A percentile compares a stretch with the other conserved stretches of the same genome.
These are phyloP conservation scores for Pyrocoelia pectoralis DNA, from an alignment of 2,888 invertebrate genomes.

Conservation along the genomic window DNA sequence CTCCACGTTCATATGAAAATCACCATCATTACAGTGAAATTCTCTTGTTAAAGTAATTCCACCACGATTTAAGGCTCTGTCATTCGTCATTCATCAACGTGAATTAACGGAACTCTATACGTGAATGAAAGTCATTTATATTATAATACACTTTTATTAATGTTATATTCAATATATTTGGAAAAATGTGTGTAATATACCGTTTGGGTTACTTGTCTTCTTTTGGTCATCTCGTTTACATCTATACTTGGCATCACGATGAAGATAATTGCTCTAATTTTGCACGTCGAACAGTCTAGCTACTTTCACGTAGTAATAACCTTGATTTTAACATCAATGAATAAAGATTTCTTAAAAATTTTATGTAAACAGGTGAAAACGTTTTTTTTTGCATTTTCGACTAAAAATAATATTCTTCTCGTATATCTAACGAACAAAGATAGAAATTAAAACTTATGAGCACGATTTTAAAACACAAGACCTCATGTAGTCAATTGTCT, in stretches of 20 bases:
- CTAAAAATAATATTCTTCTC: slow-evolving; percentile 12
- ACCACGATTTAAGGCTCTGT: too few relatives aligned
- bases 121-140: too few relatives aligned
- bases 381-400: background rate
- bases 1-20: too few relatives aligned
- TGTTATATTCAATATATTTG: too few relatives aligned
- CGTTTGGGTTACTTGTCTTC: background rate
- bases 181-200: too few relatives aligned
- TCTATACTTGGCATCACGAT: background rate
- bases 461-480: slow-evolving; percentile 39
- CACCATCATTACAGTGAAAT: too few relatives aligned
- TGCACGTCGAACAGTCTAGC: background rate
- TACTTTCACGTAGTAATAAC: background rate
- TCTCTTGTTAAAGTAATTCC: too few relatives aligned
- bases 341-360: background rate
- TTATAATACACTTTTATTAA: too few relatives aligned
- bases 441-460: slow-evolving; percentile 26
- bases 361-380: background rate
- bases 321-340: background rate
- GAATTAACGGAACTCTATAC: too few relatives aligned
- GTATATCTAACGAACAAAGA: slow-evolving; percentile 14
- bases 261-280: background rate
- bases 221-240: background rate
- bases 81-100: too few relatives aligned
- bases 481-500: slow-evolving; percentile 45